Conservation (phyloP, 1,140 invertebrate genomes). For the Drosophila ironensis region DNA sequence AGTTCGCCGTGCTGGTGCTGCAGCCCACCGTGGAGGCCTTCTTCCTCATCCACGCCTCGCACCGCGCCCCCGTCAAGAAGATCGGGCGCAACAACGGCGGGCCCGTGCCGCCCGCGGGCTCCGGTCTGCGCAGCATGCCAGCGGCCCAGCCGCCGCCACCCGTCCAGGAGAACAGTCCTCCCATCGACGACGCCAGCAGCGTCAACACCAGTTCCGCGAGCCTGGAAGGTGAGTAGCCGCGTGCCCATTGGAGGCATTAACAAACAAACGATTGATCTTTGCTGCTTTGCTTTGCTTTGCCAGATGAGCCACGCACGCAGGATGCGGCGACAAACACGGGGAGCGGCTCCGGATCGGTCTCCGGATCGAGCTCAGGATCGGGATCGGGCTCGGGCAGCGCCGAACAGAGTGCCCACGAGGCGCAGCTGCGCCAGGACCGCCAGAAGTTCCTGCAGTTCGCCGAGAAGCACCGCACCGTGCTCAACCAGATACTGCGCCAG, state of each 20-base stretch:
- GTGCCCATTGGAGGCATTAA: no score
- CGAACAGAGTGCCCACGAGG: conserved; percentile 46
- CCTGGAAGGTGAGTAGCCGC: conserved; percentile 33
- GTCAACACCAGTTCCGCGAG: conserved; percentile 30
- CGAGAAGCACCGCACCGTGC: conserved; percentile 93
- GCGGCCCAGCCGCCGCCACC: conserved; percentile 4
- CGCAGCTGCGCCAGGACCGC: conserved; percentile 82
- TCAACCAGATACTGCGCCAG: conserved; percentile 96
- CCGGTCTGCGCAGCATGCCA: neutral
- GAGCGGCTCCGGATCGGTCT: neutral
- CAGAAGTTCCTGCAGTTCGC: conserved; percentile 93
- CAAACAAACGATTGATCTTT: neutral
- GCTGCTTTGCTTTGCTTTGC: no score
- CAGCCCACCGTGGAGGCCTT: conserved; percentile 96
- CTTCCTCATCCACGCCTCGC: conserved; percentile 92
- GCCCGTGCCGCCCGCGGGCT: neutral
- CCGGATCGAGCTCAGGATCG: no score
- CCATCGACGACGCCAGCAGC: conserved; percentile 48
- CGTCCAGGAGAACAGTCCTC: conserved; percentile 38
- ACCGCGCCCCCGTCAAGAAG: conserved; percentile 79
- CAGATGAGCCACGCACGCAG: conserved; percentile 55
- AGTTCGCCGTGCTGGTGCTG: conserved; percentile 95
- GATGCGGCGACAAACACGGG: conserved; percentile 37
- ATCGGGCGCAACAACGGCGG: conserved; percentile 20
- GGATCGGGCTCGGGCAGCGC: neutral